Conservation (phyloP, 2,888 invertebrate genomes). For the Pyrgus malvae region DNA sequence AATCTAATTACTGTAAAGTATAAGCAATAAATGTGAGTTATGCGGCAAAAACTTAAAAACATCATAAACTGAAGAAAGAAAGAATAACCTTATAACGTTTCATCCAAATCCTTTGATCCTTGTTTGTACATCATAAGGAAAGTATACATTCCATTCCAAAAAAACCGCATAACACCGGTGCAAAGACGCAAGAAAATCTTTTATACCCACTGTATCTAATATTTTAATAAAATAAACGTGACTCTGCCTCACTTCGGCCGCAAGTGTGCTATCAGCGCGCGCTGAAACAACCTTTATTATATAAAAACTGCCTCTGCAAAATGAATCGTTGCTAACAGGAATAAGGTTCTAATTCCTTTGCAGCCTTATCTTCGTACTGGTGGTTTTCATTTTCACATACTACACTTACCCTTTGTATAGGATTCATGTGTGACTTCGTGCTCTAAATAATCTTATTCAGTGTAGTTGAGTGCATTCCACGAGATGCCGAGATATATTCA, state of each 20-base stretch:
- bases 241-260: background rate
- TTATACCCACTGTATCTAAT: conserved; percentile 2
- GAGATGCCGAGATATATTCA: conserved; percentile 29
- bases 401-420: conserved; percentile 15
- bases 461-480: conserved; percentile 38
- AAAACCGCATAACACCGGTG: background rate
- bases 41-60: background rate
- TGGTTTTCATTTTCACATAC: conserved; percentile 6
- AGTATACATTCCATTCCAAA: background rate
- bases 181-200: background rate
- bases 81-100: background rate
- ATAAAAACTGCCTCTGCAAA: background rate
- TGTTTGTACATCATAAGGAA: background rate
- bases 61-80: background rate
- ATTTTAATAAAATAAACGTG: conserved; percentile 20
- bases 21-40: no score
- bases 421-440: conserved; percentile 37
- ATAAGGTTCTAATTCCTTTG: conserved; percentile 14
- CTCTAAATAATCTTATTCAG: conserved; percentile 52
- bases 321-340: conserved; percentile 1
- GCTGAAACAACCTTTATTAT: background rate
- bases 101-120: background rate
- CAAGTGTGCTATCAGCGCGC: background rate
- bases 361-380: background rate
- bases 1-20: no score